Percentiles rank a stretch among this genome's conserved stretches.
phyloP scores from a whole-genome alignment of 2,113 vertebrate genomes.

The Pachyramphus minor region DNA sequence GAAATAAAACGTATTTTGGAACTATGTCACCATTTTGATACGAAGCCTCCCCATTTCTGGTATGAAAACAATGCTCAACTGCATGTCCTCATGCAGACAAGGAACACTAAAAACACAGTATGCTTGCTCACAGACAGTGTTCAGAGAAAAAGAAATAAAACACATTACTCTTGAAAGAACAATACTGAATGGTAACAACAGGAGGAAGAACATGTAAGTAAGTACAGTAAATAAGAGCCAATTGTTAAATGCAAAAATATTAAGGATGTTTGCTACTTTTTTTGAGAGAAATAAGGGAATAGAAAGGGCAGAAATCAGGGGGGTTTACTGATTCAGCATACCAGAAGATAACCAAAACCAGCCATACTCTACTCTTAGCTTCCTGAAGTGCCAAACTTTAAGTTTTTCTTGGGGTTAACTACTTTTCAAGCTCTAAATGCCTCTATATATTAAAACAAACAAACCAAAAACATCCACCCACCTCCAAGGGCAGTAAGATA shows the following conservation, averaged over 20 bases:
- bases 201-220: neutral
- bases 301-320: neutral
- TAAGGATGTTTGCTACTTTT: neutral
- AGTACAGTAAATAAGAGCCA: neutral
- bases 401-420: neutral
- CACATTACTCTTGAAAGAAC: neutral
- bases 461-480: rapidly evolving
- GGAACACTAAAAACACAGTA: neutral
- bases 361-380: neutral
- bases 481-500: neutral
- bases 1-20: neutral
- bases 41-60: rapidly evolving
- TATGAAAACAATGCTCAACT: neutral
- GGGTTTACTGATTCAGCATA: neutral
- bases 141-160: neutral
- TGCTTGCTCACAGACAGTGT: neutral
- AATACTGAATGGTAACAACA: neutral
- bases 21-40: neutral
- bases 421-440: neutral
- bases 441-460: neutral
- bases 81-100: neutral
- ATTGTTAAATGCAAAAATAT: neutral
- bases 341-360: neutral
- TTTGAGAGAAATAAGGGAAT: neutral
- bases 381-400: neutral